Base-by-base conservation (phyloP, 2,888 invertebrate genomes). In the Tetheella fluctuosa region DNA sequence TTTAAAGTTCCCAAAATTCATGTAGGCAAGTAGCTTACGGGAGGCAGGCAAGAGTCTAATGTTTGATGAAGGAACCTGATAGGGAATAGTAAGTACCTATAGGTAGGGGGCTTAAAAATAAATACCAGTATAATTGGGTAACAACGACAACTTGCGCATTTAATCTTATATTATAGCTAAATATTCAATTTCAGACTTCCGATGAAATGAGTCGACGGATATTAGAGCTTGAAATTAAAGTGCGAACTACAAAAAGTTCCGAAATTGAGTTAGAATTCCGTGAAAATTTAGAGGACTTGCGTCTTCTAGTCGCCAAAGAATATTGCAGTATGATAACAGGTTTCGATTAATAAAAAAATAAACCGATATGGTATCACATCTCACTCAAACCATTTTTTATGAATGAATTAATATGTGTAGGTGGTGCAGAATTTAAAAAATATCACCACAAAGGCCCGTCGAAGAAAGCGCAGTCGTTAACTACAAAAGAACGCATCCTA, bases 291-390 rank as follows among this genome's bases (percentile, higher is more conserved):
- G 82, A 90, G 39, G 93, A 92, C 75, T 80, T 95, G 39, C 86
- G 95, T 12, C 84, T 93, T 63, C 83, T 95, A 66, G 81, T 95
- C n/a, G 91, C 92, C 13, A 89, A 94, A 66, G 94, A 94, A 80
- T 95, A 95, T 74, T 84, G 87, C 28, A 86, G 84, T 57, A 80
- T 95, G 59, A 70, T 95, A 58, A 68, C 90, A 60, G 95, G 94
- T 83, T n/a, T n/a, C 20, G 28, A 12, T 7, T 7, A 13, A 30
- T 28, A 20, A 61, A n/a, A 23, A 10, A 23, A 23, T 39, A 1
- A 30, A 53, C n/a, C n/a, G n/a, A n/a, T 15, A n/a, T 12, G 28
- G 37, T 52, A 1, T 13, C 13, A 7, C 13, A 13, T 34, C 2
- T 34, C 13, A 34, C 13, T 13, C 13, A 13, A 13, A 34, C 34